These are phyloP conservation scores for Mylabris phalerata DNA, from an alignment of 1,140 invertebrate genomes.

Conservation along the genomic window DNA sequence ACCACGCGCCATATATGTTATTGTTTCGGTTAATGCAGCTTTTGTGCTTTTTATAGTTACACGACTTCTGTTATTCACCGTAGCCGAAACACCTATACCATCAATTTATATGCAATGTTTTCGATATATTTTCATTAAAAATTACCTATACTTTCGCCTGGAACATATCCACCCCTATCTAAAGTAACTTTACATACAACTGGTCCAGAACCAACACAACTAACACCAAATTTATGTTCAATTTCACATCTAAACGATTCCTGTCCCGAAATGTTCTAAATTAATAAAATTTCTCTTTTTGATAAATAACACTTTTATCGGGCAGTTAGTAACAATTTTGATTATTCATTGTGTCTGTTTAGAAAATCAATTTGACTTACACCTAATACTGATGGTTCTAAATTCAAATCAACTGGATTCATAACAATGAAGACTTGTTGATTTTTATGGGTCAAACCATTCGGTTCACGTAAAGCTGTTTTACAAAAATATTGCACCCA, in stretches of 20 bases:
- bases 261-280: constrained; percentile 49
- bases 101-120: not conserved
- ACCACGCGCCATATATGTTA: constrained; percentile 81
- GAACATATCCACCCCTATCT: constrained; percentile 87
- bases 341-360: too few species aligned
- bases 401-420: constrained; percentile 90
- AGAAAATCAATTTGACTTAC: constrained; percentile 51
- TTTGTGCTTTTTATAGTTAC: constrained; percentile 67
- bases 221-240: constrained; percentile 81
- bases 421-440: constrained; percentile 96
- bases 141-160: constrained; percentile 78
- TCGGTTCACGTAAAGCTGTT: constrained; percentile 80
- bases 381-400: constrained; percentile 79
- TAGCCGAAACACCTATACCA: constrained; percentile 54
- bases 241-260: constrained; percentile 88
- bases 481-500: constrained; percentile 96
- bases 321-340: constrained; percentile 7
- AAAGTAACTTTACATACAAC: constrained; percentile 78
- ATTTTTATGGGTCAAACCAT: constrained; percentile 88
- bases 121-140: not conserved
- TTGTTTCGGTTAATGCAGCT: constrained; percentile 79
- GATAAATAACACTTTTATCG: constrained; percentile 6
- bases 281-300: constrained; percentile 21
- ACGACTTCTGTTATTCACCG: constrained; percentile 78
- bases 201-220: constrained; percentile 74